Evolutionary conservation across 2,797 vertebrate species (phyloP).

Genomic region (Vespertilio murinus): DNA sequence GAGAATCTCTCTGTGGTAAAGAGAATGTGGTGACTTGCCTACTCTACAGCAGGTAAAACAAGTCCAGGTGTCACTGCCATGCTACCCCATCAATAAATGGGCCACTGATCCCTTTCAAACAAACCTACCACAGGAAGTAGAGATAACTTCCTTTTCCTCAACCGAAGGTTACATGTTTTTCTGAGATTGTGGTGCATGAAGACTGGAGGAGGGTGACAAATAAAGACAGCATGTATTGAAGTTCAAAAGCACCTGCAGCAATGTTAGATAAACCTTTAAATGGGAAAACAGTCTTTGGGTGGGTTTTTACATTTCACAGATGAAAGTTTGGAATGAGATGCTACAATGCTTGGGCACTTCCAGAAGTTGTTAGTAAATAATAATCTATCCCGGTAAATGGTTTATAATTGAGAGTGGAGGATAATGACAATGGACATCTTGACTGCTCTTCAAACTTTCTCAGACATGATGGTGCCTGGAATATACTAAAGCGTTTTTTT

Average conservation of each 20-base stretch:
- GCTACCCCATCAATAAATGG: not conserved
- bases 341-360: not conserved
- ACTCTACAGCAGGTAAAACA: not conserved
- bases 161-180: not conserved
- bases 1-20: not conserved
- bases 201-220: not conserved
- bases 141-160: not conserved
- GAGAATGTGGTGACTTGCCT: not conserved
- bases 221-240: not conserved
- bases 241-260: not conserved
- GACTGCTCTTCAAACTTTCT: conserved; percentile 25
- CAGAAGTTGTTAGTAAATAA: conserved; percentile 29
- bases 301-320: not conserved
- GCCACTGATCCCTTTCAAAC: not conserved
- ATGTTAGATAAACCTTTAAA: not conserved
- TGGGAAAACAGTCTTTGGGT: not conserved
- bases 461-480: conserved; percentile 5
- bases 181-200: not conserved
- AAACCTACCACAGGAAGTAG: not conserved
- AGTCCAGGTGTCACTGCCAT: not conserved
- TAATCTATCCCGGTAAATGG: conserved; percentile 39
- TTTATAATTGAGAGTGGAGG: not conserved
- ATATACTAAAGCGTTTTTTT: not conserved
- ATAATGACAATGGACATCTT: not conserved
- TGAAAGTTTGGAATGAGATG: not conserved